Evolutionary conservation across 2,113 vertebrate species (phyloP).

Genomic region (Pangasianodon gigas): DNA sequence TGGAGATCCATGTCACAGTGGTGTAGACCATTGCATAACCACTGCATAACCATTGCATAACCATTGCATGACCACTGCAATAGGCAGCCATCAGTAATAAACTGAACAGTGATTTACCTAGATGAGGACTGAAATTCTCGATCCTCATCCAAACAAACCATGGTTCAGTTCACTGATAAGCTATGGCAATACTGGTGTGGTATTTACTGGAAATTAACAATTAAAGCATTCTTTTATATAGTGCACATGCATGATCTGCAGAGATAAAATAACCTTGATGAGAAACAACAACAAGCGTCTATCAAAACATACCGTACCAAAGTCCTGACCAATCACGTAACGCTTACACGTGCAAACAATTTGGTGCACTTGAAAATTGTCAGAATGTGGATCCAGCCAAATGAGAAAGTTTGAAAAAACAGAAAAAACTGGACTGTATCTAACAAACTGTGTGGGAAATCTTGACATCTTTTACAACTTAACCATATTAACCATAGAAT

Average conservation of each 20-base stretch:
- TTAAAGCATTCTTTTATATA: not conserved
- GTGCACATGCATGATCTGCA: not conserved
- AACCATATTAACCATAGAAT: slow-evolving; percentile 8
- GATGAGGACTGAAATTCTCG: not conserved
- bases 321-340: not conserved
- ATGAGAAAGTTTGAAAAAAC: not conserved
- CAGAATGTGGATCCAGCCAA: not conserved
- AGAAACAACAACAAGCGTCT: not conserved
- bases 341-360: slow-evolving; percentile 7
- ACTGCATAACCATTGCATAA: no score
- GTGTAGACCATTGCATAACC: not conserved
- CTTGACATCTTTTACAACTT: not conserved
- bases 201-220: not conserved
- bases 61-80: no score
- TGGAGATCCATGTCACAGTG: not conserved
- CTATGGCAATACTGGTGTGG: not conserved
- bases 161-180: not conserved
- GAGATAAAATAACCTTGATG: not conserved
- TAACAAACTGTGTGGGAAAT: not conserved
- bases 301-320: not conserved
- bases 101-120: not conserved
- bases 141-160: not conserved
- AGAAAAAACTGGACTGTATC: not conserved
- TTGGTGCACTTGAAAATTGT: not conserved
- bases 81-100: not conserved